phyloP scores from a whole-genome alignment of 2,888 invertebrate species.

The Sinohyriopsis cumingii region DNA sequence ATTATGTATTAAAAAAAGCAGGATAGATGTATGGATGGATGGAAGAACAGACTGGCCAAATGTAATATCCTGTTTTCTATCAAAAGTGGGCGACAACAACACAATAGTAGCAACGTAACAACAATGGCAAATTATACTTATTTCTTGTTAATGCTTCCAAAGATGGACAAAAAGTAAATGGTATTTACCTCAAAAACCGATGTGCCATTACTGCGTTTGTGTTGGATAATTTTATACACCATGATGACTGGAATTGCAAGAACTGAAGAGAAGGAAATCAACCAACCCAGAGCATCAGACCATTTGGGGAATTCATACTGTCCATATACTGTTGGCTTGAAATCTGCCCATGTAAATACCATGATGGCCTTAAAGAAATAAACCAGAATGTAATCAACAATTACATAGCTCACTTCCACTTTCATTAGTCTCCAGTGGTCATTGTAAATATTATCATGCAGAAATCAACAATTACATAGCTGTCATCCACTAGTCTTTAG shows the following conservation, averaged over 20 bases:
- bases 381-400: neutral
- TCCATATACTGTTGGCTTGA: conserved; percentile 79
- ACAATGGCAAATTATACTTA: neutral
- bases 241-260: conserved; percentile 81
- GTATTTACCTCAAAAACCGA: conserved; percentile 34
- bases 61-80: too few relatives aligned
- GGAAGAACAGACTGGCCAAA: too few relatives aligned
- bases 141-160: too few relatives aligned
- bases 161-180: too few relatives aligned
- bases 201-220: conserved; percentile 14
- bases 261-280: conserved; percentile 82
- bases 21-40: too few relatives aligned
- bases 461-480: neutral
- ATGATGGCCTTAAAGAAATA: conserved; percentile 79
- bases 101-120: neutral
- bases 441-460: neutral
- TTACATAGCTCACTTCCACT: too few relatives aligned
- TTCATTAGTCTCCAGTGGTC: neutral
- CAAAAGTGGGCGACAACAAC: too few relatives aligned
- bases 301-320: conserved; percentile 81
- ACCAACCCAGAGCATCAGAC: conserved; percentile 82
- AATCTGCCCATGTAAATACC: conserved; percentile 81
- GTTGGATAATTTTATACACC: conserved; percentile 70
- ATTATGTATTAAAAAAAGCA: too few relatives aligned
- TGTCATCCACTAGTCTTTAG: neutral